Conservation (phyloP, 2,888 invertebrate species). For the Philereme vetulata region DNA sequence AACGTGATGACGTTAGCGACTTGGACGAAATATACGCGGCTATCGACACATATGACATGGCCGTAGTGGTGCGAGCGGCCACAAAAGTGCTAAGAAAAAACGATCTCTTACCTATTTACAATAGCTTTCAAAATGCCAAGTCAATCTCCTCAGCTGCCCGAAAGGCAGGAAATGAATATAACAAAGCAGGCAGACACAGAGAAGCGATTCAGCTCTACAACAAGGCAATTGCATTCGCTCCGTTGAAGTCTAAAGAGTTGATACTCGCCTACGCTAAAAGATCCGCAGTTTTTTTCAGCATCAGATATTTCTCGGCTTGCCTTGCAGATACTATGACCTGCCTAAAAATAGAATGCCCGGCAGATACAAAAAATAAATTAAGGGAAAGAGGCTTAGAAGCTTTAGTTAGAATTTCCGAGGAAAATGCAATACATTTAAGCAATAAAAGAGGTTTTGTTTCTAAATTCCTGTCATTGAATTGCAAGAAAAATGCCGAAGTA, state of each 20-base stretch:
- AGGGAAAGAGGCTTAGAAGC: slow-evolving; percentile 2
- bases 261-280: slow-evolving; percentile 24
- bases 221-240: slow-evolving; percentile 25
- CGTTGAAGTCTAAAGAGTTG: slow-evolving; percentile 13
- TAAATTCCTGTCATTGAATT: slow-evolving; percentile 9
- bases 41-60: slow-evolving; percentile 24
- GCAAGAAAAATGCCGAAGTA: slow-evolving; percentile 12
- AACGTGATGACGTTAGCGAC: not conserved
- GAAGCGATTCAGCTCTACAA: slow-evolving; percentile 17
- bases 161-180: slow-evolving; percentile 12
- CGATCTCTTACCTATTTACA: too few relatives aligned
- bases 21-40: slow-evolving; percentile 14
- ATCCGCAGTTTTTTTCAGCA: slow-evolving; percentile 21
- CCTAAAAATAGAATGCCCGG: not conserved
- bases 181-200: slow-evolving; percentile 1
- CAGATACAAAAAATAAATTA: slow-evolving; percentile 10
- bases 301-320: slow-evolving; percentile 23
- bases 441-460: not conserved
- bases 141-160: slow-evolving; percentile 2
- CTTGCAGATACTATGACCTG: slow-evolving; percentile 1
- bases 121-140: too few relatives aligned
- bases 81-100: not conserved
- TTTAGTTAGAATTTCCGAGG: not conserved
- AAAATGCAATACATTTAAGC: not conserved
- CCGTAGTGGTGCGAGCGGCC: slow-evolving; percentile 11